phyloP scores from a whole-genome alignment of 2,888 invertebrate genomes.

The Autographa pulchrina region DNA sequence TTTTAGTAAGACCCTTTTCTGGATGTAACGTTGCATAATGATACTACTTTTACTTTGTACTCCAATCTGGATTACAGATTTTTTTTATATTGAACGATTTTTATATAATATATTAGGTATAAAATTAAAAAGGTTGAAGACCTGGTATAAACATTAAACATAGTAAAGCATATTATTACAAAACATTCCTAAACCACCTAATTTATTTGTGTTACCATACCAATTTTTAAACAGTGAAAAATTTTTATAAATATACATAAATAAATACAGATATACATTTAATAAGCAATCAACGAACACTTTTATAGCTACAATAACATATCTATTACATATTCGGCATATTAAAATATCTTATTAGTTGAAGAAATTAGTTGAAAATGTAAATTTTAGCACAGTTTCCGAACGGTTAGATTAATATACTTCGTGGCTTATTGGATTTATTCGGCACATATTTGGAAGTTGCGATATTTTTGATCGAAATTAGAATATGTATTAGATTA shows the following conservation, averaged over 20 bases:
- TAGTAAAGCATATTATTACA: too few species aligned
- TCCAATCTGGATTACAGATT: too few species aligned
- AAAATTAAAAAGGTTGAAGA: too few species aligned
- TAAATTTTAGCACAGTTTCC: slow-evolving; percentile 57
- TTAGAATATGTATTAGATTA: slow-evolving; percentile 30
- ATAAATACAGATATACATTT: slow-evolving; percentile 14
- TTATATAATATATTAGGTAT: too few species aligned
- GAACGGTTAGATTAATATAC: slow-evolving; percentile 12
- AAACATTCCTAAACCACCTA: too few species aligned
- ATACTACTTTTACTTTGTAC: too few species aligned
- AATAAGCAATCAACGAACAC: slow-evolving; percentile 33
- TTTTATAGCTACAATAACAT: slow-evolving; percentile 19
- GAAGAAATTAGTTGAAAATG: slow-evolving; percentile 47
- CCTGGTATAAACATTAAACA: too few species aligned
- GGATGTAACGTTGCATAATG: too few species aligned
- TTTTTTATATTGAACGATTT: too few species aligned
- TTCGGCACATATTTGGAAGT: slow-evolving; percentile 32
- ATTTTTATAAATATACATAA: neutral
- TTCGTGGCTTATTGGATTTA: slow-evolving; percentile 38
- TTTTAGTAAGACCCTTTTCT: too few species aligned
- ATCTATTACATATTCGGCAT: slow-evolving; percentile 21
- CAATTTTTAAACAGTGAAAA: neutral
- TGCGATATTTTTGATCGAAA: slow-evolving; percentile 37
- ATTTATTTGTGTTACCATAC: too few species aligned
- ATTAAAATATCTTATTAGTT: slow-evolving; percentile 35